Conservation (phyloP, 2,888 invertebrate species). For the Chloromyia formosa region DNA sequence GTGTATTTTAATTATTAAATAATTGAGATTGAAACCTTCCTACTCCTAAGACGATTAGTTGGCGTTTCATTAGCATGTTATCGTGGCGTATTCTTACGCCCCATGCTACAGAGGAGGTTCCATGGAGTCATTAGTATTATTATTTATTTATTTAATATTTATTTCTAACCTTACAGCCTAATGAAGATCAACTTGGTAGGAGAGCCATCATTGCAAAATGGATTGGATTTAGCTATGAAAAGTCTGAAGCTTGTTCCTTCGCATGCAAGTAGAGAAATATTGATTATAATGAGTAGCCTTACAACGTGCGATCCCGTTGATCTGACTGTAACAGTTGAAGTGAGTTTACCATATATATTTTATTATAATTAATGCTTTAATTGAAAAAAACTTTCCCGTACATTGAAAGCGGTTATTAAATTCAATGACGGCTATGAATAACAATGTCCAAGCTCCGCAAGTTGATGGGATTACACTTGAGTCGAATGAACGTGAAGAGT, state of each 20-base stretch:
- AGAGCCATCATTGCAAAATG: conserved; percentile 96
- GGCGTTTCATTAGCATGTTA: no score
- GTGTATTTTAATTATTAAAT: no score
- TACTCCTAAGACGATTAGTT: no score
- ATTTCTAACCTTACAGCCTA: conserved; percentile 61
- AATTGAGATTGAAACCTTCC: no score
- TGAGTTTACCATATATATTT: conserved; percentile 59
- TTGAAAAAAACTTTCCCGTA: neutral
- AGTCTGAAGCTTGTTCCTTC: conserved; percentile 88
- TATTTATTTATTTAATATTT: neutral
- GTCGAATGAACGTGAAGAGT: no score
- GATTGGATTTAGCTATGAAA: conserved; percentile 85
- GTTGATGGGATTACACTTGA: no score
- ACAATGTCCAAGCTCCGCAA: no score
- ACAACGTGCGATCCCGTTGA: conserved; percentile 98
- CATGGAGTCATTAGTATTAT: neutral
- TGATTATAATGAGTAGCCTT: conserved; percentile 90
- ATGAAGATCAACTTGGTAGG: conserved; percentile 78
- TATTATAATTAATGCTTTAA: no score
- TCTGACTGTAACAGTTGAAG: conserved; percentile 83
- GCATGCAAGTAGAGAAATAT: conserved; percentile 93
- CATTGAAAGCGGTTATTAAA: no score
- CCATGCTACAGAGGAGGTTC: neutral
- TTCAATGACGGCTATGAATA: no score
- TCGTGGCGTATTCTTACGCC: no score